Conservation (phyloP, 2,888 invertebrate species). For the Agelastica alni region DNA sequence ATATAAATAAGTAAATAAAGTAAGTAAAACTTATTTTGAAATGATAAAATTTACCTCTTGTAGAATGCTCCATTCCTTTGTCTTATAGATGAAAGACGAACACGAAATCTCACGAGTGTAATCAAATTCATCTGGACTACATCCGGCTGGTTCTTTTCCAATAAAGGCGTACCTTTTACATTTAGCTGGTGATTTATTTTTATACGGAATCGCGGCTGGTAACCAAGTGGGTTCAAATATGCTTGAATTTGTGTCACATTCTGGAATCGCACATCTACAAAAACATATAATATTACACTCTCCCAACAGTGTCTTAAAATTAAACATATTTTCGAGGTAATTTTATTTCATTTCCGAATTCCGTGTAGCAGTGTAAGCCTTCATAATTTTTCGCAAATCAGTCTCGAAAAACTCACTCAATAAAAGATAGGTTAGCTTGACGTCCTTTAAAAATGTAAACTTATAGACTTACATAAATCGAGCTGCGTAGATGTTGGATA, state of each 20-base stretch:
- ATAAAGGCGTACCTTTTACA: slow-evolving; percentile 38
- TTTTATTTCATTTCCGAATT: no score
- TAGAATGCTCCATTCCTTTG: slow-evolving; percentile 43
- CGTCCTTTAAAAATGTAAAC: no score
- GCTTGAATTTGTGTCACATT: slow-evolving; percentile 45
- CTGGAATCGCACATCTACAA: slow-evolving; percentile 52
- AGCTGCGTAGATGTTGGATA: no score
- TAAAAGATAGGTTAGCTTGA: no score
- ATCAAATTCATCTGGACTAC: slow-evolving; percentile 39
- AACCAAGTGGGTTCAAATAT: slow-evolving; percentile 49
- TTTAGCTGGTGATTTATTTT: slow-evolving; percentile 41
- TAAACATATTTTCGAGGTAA: no score
- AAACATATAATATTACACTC: no score
- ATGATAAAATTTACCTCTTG: slow-evolving; percentile 43
- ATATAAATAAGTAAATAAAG: not conserved
- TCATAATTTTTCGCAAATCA: no score
- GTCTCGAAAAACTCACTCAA: no score
- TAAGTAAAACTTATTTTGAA: not conserved
- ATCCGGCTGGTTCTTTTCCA: slow-evolving; percentile 27
- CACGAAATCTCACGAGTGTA: slow-evolving; percentile 37
- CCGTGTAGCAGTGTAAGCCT: no score
- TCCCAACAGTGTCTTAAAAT: no score
- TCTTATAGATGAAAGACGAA: slow-evolving; percentile 44
- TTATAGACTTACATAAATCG: no score
- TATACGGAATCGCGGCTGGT: slow-evolving; percentile 49